Evolutionary conservation across 2,113 vertebrate genomes (phyloP), one percentile per base, ranked within the genome.

Genomic region (Platichthys stellatus): DNA sequence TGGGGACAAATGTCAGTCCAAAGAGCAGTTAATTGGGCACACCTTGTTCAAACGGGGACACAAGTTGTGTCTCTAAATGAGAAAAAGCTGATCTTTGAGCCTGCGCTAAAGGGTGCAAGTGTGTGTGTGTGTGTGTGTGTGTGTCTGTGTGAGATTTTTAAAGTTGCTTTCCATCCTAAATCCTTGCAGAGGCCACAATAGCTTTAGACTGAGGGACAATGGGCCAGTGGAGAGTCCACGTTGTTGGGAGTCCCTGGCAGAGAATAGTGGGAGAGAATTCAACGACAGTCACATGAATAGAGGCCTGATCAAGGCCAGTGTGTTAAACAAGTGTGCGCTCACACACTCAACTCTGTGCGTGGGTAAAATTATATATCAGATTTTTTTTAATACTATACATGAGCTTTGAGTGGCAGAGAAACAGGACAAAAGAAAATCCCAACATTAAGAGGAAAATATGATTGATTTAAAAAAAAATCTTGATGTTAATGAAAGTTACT

Each of bases 201-300:
- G 51, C 24, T 69, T 60, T 56, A 28, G 24, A 21, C 64, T n/a
- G 45, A 38, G 26, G 31, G 43, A 78, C 70, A 74, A 43, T 45
- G 40, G 57, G 0, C 26, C 21, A 54, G 40, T 31, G 21, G 14
- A 72, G 35, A 65, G 38, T 56, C 47, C 70, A 63, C 60, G 45
- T 43, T 40, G 38, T 12, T 43, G 40, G 40, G 2, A 12, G 24
- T 69, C 43, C 21, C 60, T 17, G 28, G 58, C 51, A 63, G 66
- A 57, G 45, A 57, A 47, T 7, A 24, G 15, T 9, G 6, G 56
- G 49, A 54, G 62, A 49, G n/a, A 72, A 38, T 60, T 35, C 24
- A 74, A 63, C 17, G 2, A 4, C 26, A 61, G 45, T 61, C 56
- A 38, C 62, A 75, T 74, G 68, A 62, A 82, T 62, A 40, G 40